phyloP scores from a whole-genome alignment of 2,888 invertebrate genomes.

The Caenorhabditis plicata region DNA sequence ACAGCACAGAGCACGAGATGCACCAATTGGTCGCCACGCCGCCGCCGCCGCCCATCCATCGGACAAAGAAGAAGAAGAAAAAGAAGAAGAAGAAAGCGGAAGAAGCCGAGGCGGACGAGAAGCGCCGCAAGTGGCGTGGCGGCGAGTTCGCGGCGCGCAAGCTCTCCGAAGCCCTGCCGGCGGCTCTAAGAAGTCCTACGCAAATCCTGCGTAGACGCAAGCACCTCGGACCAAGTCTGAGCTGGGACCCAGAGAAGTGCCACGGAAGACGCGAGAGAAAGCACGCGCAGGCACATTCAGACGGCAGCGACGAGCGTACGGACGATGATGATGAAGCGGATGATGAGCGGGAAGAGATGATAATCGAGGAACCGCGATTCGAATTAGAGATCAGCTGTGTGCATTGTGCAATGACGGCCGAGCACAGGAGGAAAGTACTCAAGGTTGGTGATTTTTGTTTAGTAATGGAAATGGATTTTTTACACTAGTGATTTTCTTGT shows the following conservation, averaged over 20 bases:
- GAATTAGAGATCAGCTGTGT: slow-evolving; percentile 41
- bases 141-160: slow-evolving; percentile 40
- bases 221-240: slow-evolving; percentile 56
- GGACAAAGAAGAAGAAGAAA: too few relatives aligned
- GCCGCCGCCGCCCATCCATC: too few relatives aligned
- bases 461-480: neutral
- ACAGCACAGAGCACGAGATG: slow-evolving; percentile 21
- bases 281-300: slow-evolving; percentile 44
- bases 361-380: slow-evolving; percentile 43
- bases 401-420: slow-evolving; percentile 48
- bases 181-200: slow-evolving; percentile 45
- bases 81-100: slow-evolving; percentile 26
- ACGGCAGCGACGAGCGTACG: slow-evolving; percentile 33
- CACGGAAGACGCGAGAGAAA: too few relatives aligned
- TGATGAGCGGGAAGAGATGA: too few relatives aligned
- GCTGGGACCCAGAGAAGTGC: slow-evolving; percentile 61
- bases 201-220: slow-evolving; percentile 50
- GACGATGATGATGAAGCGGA: slow-evolving; percentile 23
- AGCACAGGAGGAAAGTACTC: slow-evolving; percentile 33
- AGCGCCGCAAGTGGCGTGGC: slow-evolving; percentile 27
- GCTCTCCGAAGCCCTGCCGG: slow-evolving; percentile 43
- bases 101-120: too few relatives aligned
- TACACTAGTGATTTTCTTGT: too few relatives aligned
- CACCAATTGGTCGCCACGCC: slow-evolving; percentile 28
- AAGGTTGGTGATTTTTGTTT: slow-evolving; percentile 21